Evolutionary conservation across 1,140 invertebrate species (phyloP), one percentile per base, ranked within the genome.

Genomic region (Drosophila ambigua): DNA sequence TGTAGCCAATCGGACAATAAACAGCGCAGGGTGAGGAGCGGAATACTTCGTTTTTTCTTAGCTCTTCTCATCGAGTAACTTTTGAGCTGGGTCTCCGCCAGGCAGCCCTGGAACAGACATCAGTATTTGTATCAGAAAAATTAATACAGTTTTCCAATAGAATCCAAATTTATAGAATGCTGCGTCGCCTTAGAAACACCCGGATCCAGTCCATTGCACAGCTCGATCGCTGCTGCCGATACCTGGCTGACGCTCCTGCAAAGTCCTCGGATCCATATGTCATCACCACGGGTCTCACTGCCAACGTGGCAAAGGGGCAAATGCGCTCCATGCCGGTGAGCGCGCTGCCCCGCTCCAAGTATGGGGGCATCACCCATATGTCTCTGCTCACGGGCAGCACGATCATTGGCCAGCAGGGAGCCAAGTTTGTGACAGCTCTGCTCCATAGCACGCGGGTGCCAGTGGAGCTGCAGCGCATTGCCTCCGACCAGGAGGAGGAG

Each of bases 321-420:
- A 0, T 50, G 9, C 68, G 72, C 1, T 20, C 26, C 0, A 44
- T 26, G 0, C 39, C 51, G 1, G 58, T 89, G 0, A 28, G 67
- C 16, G 61, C 81, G 1, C 13, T 88, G 45, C 88, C 88, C 2
- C 26, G 39, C 0, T 48, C 83, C 0, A 67, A 77, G 28, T 90
- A 90, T 13, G 88, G 88, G 0, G 88, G 88, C 3, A 72, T 81
- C 16, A 75, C 82, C 8, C 57, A 64, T 4, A 63, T 88, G 0
- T 75, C 88, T 0, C 46, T 90, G 24, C 61, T 88, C 8, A 84
- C 83, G 1, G 88, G 88, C 3, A 46, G 58, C 4, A 72, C 63
- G 0, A 64, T 69, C 1, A 88, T 90, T 24, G 88, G 88, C 2
- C 60, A 82, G 43, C 63, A 74, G 68, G 88, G 88, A 11, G 79